Percentiles rank a stretch among this genome's conserved stretches.
Evolutionary conservation across 2,797 vertebrate genomes (phyloP).

Genomic region (Lerista edwardsae): DNA sequence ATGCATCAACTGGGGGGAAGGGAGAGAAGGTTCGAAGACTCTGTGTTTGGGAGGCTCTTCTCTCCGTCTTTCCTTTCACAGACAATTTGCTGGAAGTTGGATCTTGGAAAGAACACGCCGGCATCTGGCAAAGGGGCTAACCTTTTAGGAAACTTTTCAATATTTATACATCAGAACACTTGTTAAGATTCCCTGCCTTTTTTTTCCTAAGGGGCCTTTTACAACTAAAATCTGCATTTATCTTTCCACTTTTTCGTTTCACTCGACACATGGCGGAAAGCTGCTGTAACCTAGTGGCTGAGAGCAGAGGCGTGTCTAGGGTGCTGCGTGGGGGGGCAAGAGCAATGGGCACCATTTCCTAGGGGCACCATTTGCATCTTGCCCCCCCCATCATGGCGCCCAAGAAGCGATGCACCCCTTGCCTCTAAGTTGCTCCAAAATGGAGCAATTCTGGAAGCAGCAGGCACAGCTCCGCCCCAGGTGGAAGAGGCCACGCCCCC

Average conservation of each 20-base stretch:
- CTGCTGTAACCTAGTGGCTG: background rate
- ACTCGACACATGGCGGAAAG: background rate
- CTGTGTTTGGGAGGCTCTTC: slow-evolving; percentile 46
- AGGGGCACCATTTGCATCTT: no score
- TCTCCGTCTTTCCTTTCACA: slow-evolving; percentile 38
- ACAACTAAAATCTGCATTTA: slow-evolving; percentile 41
- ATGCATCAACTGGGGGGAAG: slow-evolving; percentile 26
- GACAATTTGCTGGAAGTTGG: slow-evolving; percentile 67
- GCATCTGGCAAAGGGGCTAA: slow-evolving; percentile 66
- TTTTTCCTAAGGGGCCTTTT: slow-evolving; percentile 40
- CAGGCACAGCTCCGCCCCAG: no score
- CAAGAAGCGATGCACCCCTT: no score
- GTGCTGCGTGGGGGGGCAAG: no score
- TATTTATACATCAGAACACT: slow-evolving; percentile 64
- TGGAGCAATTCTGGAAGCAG: no score
- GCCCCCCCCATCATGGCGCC: no score
- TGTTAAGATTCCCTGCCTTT: slow-evolving; percentile 46
- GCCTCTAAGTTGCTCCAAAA: no score
- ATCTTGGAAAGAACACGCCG: slow-evolving; percentile 65
- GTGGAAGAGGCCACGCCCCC: no score
- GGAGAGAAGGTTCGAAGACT: slow-evolving; percentile 46
- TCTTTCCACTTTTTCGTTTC: background rate
- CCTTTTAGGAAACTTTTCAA: slow-evolving; percentile 69
- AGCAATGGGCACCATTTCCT: no score
- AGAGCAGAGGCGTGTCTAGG: no score